Base-by-base conservation (phyloP, 2,888 invertebrate genomes). In the Drosophila quasianomalipes region DNA sequence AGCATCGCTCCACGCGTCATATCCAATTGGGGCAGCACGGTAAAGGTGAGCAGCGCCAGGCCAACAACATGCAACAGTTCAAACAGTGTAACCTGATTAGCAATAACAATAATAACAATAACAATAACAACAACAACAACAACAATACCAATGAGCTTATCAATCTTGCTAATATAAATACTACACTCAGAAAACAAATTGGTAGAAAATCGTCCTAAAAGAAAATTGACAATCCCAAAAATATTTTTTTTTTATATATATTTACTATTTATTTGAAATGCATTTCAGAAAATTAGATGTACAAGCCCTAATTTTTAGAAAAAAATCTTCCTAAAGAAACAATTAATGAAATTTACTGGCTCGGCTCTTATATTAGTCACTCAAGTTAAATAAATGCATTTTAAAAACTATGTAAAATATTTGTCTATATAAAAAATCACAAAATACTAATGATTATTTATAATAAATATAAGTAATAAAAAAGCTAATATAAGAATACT, bases 1-100 rank as follows among this genome's bases (percentile, higher is more conserved):
- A 98, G 93, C 96, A 97, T 97, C 1, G 97, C 96, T 1, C 96
- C 97, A 91, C 97, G 96, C 14, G 97, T 94, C 0, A 97, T 96
- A 92, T 98, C 97, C 81, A 98, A 92, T 79, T 96, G 95, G 0
- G 98, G 98, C 44, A 98, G 94, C 52, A 97, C 95, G 41, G 95
- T 93, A 78, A 97, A 96, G 35, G 97, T 95, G 31, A 98, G 94
- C 41, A 97, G 92, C 0, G 96, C 96, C 83, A 97, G 93, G 19
- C 98, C 98, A 47, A 97, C 94, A 0, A 96, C 95, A 89, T 98
- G 96, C 19, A 97, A 93, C 0, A 96, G 95, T 93, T 98, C 98
- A 81, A 97, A 95, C n/a, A 96, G 59, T 61, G 96, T 94, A 10
- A 96, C 94, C 95, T 89, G 76, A 74, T 74, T 70, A 73, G 52